phyloP scores from a whole-genome alignment of 2,888 invertebrate genomes.

The Heliconius charithonia region DNA sequence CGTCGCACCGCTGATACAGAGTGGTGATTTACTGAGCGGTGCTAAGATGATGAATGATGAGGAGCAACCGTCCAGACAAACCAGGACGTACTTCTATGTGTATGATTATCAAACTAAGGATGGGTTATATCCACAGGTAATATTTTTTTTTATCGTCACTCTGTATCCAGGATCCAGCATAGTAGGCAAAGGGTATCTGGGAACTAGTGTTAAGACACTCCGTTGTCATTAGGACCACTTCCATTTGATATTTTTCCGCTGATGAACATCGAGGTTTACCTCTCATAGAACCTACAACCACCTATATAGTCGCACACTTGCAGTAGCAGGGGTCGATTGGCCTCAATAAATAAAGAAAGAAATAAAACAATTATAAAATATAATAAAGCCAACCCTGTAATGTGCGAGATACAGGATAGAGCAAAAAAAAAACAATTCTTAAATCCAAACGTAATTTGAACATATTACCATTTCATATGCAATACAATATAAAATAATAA shows the following conservation, averaged over 20 bases:
- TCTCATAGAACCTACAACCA: background rate
- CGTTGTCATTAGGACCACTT: background rate
- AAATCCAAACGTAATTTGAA: background rate
- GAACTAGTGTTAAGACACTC: background rate
- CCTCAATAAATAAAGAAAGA: too few relatives aligned
- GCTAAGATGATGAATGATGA: conserved; percentile 84
- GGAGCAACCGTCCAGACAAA: conserved; percentile 83
- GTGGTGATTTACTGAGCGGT: conserved; percentile 91
- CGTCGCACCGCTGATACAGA: conserved; percentile 94
- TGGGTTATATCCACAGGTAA: conserved; percentile 93
- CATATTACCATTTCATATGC: background rate
- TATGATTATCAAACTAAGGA: conserved; percentile 96
- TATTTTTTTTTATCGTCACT: background rate
- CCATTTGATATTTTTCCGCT: background rate
- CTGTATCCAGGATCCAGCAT: background rate
- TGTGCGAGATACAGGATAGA: background rate
- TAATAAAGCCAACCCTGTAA: background rate
- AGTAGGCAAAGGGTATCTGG: background rate
- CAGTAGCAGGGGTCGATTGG: too few relatives aligned
- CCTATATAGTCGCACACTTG: too few relatives aligned
- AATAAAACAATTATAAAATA: too few relatives aligned
- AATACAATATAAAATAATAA: too few relatives aligned
- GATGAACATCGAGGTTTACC: background rate
- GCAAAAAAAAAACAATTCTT: background rate
- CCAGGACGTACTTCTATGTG: conserved; percentile 94